A percentile compares a stretch with the other conserved stretches of the same genome.
Conservation (phyloP, 2,888 invertebrate species). For the Agrilus biguttatus region DNA sequence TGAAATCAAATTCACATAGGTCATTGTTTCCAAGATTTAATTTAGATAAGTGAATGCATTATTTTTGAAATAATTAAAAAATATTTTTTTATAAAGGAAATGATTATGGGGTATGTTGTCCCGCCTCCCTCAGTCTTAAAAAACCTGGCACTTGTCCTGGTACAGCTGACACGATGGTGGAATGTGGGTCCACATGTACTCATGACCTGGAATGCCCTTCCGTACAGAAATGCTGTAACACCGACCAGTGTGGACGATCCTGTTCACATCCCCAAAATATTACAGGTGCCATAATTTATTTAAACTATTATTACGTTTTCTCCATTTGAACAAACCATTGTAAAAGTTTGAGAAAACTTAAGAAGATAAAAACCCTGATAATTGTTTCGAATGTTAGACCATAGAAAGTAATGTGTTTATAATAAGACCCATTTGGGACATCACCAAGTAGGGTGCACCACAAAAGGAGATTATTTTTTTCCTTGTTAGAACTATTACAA, state of each 20-base stretch:
- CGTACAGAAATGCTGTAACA: conserved; percentile 69
- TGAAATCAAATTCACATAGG: neutral
- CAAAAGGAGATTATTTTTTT: too few relatives aligned
- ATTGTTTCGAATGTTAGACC: neutral
- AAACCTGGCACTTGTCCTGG: conserved; percentile 67
- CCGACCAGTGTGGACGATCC: conserved; percentile 55
- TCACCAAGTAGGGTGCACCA: too few relatives aligned
- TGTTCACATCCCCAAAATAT: conserved; percentile 64
- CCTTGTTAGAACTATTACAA: too few relatives aligned
- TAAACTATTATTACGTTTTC: neutral
- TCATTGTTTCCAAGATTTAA: neutral
- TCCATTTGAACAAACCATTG: neutral
- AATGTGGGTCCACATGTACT: conserved; percentile 53
- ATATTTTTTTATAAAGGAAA: conserved; percentile 38
- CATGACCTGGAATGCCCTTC: conserved; percentile 73
- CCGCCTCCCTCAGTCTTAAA: conserved; percentile 57
- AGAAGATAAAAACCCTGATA: neutral
- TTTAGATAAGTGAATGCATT: neutral
- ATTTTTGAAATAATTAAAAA: neutral
- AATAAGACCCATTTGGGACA: too few relatives aligned
- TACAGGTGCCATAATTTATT: conserved; percentile 32
- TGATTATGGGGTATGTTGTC: conserved; percentile 81
- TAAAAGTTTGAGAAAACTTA: neutral
- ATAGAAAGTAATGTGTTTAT: too few relatives aligned
- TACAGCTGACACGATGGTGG: conserved; percentile 27